Conservation (phyloP, 2,113 vertebrate species). For the Corynorhinus townsendii region DNA sequence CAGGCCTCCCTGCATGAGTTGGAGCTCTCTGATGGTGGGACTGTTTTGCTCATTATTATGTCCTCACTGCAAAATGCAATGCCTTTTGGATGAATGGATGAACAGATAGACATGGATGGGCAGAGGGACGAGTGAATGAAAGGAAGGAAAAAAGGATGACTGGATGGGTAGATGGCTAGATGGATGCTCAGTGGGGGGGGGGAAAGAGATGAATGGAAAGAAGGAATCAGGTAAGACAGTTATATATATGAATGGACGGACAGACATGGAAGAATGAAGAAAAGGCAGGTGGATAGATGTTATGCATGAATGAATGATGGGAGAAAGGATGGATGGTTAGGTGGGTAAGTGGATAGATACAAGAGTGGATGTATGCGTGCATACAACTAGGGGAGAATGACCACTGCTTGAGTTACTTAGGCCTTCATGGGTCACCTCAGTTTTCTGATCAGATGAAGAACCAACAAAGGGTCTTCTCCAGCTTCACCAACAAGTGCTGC, state of each 20-base stretch:
- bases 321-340: not conserved
- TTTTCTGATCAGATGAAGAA: not conserved
- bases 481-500: not conserved
- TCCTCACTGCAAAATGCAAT: not conserved
- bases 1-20: not conserved
- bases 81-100: not conserved
- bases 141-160: not conserved
- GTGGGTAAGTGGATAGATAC: accelerated
- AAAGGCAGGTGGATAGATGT: too few species aligned
- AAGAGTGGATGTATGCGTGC: too few species aligned
- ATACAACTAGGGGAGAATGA: not conserved
- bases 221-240: not conserved
- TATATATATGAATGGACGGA: too few species aligned
- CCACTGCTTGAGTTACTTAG: not conserved
- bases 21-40: not conserved
- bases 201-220: not conserved
- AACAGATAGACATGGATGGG: too few species aligned
- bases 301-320: too few species aligned
- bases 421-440: not conserved
- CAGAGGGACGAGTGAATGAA: not conserved
- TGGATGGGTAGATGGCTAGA: not conserved
- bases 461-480: not conserved
- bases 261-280: not conserved
- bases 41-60: not conserved
- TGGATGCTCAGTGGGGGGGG: not conserved